Base-by-base conservation (phyloP, 2,888 invertebrate genomes). In the Imbricaverruca yamaguchii region DNA sequence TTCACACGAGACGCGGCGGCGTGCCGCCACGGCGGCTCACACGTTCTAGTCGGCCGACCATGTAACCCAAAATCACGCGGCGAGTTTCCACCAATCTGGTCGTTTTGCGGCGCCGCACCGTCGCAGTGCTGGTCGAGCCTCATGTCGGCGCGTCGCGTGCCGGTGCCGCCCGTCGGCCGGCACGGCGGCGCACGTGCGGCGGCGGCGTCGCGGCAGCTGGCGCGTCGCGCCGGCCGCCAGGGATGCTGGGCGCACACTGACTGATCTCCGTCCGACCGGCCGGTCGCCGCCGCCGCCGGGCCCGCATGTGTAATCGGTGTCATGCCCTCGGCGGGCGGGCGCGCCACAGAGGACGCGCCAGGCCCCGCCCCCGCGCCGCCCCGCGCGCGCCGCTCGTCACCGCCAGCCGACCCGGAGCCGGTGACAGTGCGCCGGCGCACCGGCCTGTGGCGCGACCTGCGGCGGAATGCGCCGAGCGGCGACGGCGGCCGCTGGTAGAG, bases 281-380 rank as follows among this genome's bases (percentile, higher is more conserved):
- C 18, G 18, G n/a, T 8, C 18, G 53, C 74, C 13, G 39, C 74
- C 53, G 74, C 53, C 53, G 53, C 39, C 53, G 15, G 74, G 18
- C 21, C 53, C 74, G 74, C n/a, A 74, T 74, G 53, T 53, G 53
- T 74, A 74, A 74, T 74, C 74, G 53, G 74, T 53, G 74, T 53
- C 74, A 13, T 18, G 74, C 74, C 74, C 74, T 53, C 15, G 8
- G 69, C 69, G 39, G 39, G 25, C 69, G 25, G 12, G 25, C 25
- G 11, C 39, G 69, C 39, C 12, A 53, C 12, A 53, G 53, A 12
- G 18, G 74, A 13, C 74, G 39, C 1, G 39, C 53, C 53, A 74
- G 74, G 74, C 74, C 53, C 74, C 74, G 74, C 74, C 74, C 74
- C 39, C 74, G 25, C 13, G 21, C 25, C 74, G 59, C 2, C 1